Conservation (phyloP, 2,888 invertebrate species). For the Diplazon laetatorius region DNA sequence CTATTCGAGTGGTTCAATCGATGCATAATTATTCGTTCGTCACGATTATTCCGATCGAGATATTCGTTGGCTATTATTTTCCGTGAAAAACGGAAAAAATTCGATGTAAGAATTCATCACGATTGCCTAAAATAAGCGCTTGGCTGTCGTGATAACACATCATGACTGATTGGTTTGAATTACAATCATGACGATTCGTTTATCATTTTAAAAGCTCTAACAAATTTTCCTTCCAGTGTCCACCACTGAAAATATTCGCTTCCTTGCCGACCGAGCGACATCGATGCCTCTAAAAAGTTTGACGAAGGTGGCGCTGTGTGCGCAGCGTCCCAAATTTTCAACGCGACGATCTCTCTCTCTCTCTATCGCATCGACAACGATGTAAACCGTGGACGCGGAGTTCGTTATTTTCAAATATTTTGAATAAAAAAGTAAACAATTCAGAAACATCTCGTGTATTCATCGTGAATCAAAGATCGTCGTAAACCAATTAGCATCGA, state of each 20-base stretch:
- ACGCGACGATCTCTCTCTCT: background rate
- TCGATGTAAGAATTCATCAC: too few relatives aligned
- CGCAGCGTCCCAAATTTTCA: background rate
- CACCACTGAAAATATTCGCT: too few relatives aligned
- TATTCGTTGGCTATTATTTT: too few relatives aligned
- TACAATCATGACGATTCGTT: too few relatives aligned
- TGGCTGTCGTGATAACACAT: too few relatives aligned
- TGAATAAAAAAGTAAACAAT: slow-evolving; percentile 2
- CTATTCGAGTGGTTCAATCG: too few relatives aligned
- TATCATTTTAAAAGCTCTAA: too few relatives aligned
- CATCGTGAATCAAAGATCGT: background rate
- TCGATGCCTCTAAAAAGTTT: background rate
- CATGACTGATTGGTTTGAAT: too few relatives aligned
- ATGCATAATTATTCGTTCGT: too few relatives aligned
- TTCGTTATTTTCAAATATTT: slow-evolving; percentile 42
- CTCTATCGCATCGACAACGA: background rate
- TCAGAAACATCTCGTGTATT: background rate
- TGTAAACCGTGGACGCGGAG: background rate
- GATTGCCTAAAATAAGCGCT: too few relatives aligned
- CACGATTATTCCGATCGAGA: too few relatives aligned
- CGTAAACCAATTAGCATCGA: background rate
- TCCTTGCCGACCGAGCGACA: slow-evolving; percentile 4
- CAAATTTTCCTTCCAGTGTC: background rate
- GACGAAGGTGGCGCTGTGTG: background rate
- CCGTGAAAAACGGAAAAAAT: too few relatives aligned